phyloP scores from a whole-genome alignment of 2,113 vertebrate genomes.

The Rhegmatorhina hoffmannsi region DNA sequence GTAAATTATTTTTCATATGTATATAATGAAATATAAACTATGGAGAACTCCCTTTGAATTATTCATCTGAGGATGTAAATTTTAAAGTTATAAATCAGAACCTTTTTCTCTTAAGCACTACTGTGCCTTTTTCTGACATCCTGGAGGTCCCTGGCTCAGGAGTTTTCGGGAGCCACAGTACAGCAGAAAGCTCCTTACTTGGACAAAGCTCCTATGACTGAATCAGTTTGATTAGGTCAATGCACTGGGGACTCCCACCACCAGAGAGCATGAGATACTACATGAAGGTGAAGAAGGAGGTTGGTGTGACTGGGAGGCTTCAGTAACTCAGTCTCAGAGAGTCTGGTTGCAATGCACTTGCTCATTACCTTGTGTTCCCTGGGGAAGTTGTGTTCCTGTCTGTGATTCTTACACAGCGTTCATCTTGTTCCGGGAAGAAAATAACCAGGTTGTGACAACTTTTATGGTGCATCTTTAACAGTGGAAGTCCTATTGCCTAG shows the following conservation, averaged over 20 bases:
- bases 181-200: background rate
- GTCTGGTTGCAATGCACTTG: background rate
- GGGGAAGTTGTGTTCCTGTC: background rate
- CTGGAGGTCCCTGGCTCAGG: background rate
- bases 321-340: background rate
- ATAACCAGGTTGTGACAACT: background rate
- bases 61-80: background rate
- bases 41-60: background rate
- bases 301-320: background rate
- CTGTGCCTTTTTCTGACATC: background rate
- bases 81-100: background rate
- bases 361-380: background rate
- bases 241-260: background rate
- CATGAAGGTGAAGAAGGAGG: background rate
- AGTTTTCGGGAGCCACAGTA: background rate
- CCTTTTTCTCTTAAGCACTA: background rate
- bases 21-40: background rate
- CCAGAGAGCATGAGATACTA: background rate
- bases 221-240: background rate
- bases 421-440: background rate
- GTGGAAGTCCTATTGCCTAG: background rate
- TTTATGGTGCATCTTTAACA: background rate
- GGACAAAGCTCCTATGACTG: background rate
- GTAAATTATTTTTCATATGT: background rate
- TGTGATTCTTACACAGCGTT: background rate